Percentiles rank a stretch among this genome's conserved stretches.
phyloP scores from a whole-genome alignment of 2,797 vertebrate species.

The Brotula barbata region DNA sequence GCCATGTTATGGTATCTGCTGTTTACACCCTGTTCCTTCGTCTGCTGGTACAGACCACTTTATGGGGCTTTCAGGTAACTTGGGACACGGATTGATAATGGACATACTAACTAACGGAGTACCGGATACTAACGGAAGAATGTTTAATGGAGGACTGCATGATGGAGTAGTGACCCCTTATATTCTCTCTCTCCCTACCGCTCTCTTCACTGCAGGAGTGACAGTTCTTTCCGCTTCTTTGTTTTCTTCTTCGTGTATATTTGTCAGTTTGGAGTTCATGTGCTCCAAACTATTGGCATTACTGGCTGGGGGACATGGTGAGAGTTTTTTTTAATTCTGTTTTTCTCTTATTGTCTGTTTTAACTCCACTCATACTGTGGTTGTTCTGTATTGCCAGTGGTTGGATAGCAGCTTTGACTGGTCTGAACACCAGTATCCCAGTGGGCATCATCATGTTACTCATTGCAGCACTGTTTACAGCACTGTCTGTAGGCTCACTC shows the following conservation, averaged over 20 bases:
- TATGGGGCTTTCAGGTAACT: conserved; percentile 97
- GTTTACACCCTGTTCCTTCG: conserved; percentile 92
- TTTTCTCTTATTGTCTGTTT: neutral
- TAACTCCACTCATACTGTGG: neutral
- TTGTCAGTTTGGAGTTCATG: conserved; percentile 97
- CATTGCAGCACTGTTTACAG: conserved; percentile 96
- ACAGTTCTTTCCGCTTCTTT: conserved; percentile 96
- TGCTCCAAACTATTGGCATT: conserved; percentile 96
- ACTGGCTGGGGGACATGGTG: conserved; percentile 96
- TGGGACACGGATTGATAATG: neutral
- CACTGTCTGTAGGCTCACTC: conserved; percentile 93
- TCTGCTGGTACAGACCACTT: conserved; percentile 98
- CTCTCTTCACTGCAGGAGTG: conserved; percentile 82
- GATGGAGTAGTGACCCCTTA: neutral
- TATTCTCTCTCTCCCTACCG: neutral
- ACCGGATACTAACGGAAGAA: too few species aligned
- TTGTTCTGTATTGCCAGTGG: conserved; percentile 78
- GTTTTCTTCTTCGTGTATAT: conserved; percentile 99
- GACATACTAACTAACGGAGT: too few species aligned
- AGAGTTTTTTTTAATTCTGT: conserved; percentile 45
- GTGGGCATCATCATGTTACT: conserved; percentile 98
- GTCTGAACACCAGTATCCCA: conserved; percentile 92
- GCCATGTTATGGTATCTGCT: conserved; percentile 97
- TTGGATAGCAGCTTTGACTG: conserved; percentile 96
- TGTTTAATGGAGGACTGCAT: too few species aligned